Percentiles rank a stretch among this genome's conserved stretches.
phyloP scores from a whole-genome alignment of 2,797 vertebrate species.

The Acropternis orthonyx region DNA sequence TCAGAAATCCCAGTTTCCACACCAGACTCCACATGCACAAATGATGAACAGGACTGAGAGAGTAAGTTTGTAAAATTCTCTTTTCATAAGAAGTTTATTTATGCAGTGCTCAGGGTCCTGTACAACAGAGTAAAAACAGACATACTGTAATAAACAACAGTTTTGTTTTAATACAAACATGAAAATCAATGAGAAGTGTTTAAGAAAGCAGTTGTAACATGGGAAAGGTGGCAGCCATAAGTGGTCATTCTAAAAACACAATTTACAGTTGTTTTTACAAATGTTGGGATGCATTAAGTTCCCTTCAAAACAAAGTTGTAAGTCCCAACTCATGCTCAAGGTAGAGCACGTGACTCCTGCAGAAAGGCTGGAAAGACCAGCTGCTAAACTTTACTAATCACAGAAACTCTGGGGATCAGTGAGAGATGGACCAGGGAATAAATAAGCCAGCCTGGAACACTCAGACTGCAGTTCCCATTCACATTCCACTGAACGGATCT shows the following conservation, averaged over 20 bases:
- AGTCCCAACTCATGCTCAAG: background rate
- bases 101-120: constrained; percentile 46
- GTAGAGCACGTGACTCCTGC: background rate
- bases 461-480: background rate
- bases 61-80: background rate
- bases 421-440: background rate
- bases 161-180: constrained; percentile 26
- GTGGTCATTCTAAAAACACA: background rate
- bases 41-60: background rate
- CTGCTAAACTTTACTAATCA: background rate
- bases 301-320: background rate
- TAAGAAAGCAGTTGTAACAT: constrained; percentile 13
- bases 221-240: background rate
- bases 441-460: background rate
- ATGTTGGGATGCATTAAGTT: background rate
- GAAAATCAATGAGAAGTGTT: constrained; percentile 7
- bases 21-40: background rate
- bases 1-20: background rate
- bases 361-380: background rate
- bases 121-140: constrained; percentile 58
- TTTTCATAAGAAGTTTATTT: constrained; percentile 66
- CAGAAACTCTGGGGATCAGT: background rate
- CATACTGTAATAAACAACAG: constrained; percentile 7
- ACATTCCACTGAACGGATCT: background rate
- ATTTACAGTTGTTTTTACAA: constrained; percentile 1